Evolutionary conservation across 2,888 invertebrate species (phyloP).

Genomic region (Strigamia maritima): DNA sequence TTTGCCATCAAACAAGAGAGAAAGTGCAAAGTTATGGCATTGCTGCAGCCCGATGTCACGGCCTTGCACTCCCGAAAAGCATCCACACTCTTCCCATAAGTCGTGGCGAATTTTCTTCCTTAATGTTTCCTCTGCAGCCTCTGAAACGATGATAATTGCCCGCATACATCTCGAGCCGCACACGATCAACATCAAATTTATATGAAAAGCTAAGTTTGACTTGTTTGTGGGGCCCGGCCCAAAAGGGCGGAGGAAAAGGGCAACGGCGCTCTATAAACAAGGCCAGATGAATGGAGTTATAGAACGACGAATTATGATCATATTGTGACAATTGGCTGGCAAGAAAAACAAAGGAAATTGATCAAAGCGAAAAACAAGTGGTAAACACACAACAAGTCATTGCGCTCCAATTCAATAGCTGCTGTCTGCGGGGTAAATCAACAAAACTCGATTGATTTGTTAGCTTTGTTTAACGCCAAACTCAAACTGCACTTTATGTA

Average conservation of each 20-base stretch:
- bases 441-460: constrained; percentile 8
- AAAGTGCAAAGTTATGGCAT: constrained; percentile 24
- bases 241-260: neutral
- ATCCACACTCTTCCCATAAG: neutral
- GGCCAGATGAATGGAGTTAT: constrained; percentile 2
- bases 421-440: neutral
- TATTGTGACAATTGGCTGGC: constrained; percentile 15
- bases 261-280: constrained; percentile 22
- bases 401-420: neutral
- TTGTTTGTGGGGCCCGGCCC: neutral
- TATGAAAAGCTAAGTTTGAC: neutral
- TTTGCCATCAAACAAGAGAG: neutral
- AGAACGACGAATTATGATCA: constrained; percentile 19
- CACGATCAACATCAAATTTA: neutral
- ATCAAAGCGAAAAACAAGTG: neutral
- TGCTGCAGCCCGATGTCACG: neutral
- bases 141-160: neutral
- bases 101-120: neutral
- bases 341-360: neutral
- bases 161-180: neutral
- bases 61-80: constrained; percentile 14
- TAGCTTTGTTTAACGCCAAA: no score
- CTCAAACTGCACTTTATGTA: neutral
- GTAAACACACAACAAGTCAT: neutral
- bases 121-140: neutral